Evolutionary conservation across 1,140 invertebrate genomes (phyloP).

Genomic region (Pararge aegeria): DNA sequence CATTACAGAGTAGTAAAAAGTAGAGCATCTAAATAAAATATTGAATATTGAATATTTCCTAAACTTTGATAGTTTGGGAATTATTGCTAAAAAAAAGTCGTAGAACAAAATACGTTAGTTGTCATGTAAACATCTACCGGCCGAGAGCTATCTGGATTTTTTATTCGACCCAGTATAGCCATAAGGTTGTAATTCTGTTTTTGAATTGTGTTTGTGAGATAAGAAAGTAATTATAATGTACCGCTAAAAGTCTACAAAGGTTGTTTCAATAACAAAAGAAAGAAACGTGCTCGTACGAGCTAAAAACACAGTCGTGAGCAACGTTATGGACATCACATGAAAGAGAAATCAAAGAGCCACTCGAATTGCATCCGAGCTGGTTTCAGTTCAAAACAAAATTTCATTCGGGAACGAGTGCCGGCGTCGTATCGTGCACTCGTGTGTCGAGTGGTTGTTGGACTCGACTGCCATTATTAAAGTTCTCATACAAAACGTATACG

Average conservation of each 20-base stretch:
- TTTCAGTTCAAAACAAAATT: constrained; percentile 28
- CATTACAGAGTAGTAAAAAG: too few species aligned
- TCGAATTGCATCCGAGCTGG: constrained; percentile 19
- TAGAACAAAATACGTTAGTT: too few species aligned
- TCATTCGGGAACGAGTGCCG: constrained; percentile 25
- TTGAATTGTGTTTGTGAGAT: too few species aligned
- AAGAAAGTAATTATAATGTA: too few species aligned
- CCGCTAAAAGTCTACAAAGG: neutral
- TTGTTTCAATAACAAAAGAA: neutral
- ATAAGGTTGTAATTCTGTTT: too few species aligned
- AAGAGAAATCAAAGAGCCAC: constrained; percentile 20
- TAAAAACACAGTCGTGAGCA: constrained; percentile 1
- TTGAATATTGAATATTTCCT: too few species aligned
- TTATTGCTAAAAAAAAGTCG: too few species aligned
- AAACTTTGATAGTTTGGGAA: too few species aligned
- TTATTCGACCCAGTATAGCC: too few species aligned
- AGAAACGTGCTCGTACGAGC: neutral
- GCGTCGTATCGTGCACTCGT: constrained; percentile 23
- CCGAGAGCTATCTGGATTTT: too few species aligned
- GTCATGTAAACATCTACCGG: too few species aligned
- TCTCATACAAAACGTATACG: constrained; percentile 1
- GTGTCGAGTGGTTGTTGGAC: constrained; percentile 19
- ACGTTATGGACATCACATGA: constrained; percentile 14
- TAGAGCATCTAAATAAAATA: too few species aligned
- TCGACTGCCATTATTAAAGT: constrained; percentile 22